These are phyloP conservation scores for Sorex araneus DNA, from an alignment of 2,113 vertebrate genomes.

Conservation along the genomic window DNA sequence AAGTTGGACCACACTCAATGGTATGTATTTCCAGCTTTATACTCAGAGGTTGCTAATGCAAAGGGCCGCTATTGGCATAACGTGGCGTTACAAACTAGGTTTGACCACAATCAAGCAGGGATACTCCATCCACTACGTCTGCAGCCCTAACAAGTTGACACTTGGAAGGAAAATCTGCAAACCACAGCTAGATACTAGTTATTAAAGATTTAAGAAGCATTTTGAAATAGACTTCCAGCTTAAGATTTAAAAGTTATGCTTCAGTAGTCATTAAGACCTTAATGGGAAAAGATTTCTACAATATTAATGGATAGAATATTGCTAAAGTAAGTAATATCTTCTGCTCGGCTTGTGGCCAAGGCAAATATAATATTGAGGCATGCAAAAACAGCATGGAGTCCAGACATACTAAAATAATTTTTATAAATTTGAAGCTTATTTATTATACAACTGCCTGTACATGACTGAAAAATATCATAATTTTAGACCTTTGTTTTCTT, in stretches of 20 bases:
- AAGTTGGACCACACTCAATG: no score
- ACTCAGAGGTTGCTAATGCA: no score
- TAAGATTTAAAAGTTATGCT: conserved; percentile 71
- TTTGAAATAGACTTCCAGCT: conserved; percentile 65
- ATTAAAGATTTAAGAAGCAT: conserved; percentile 79
- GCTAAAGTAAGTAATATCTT: neutral
- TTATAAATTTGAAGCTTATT: neutral
- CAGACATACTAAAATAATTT: conserved; percentile 11
- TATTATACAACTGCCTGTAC: neutral
- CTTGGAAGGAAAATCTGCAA: conserved; percentile 62
- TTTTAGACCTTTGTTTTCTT: neutral
- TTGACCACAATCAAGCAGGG: no score
- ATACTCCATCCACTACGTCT: no score
- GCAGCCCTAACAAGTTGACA: conserved; percentile 41
- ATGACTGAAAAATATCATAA: neutral
- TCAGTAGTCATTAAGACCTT: conserved; percentile 68
- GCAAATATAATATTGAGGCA: neutral
- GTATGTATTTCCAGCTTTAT: no score
- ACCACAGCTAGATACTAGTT: neutral
- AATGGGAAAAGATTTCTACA: conserved; percentile 71
- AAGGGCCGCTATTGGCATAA: no score
- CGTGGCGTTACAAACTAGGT: no score
- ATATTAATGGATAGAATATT: conserved; percentile 76
- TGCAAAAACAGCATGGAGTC: conserved; percentile 18
- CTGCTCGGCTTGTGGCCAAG: neutral